phyloP scores from a whole-genome alignment of 2,888 invertebrate genomes.

The Oscheius sp. region DNA sequence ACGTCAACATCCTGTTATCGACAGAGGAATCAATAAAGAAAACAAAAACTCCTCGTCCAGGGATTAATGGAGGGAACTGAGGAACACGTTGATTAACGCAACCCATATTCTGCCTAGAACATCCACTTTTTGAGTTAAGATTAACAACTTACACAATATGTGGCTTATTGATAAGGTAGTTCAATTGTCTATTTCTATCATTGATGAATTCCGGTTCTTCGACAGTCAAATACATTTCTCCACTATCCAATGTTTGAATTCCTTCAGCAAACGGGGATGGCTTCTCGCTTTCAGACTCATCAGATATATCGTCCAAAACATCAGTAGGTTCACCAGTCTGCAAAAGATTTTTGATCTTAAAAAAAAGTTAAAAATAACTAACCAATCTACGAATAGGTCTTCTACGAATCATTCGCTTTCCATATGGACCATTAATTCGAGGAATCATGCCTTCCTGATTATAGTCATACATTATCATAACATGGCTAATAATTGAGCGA shows the following conservation, averaged over 20 bases:
- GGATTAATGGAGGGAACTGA: slow-evolving; percentile 43
- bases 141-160: slow-evolving; percentile 38
- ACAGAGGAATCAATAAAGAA: slow-evolving; percentile 55
- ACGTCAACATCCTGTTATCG: slow-evolving; percentile 52
- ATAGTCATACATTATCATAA: slow-evolving; percentile 56
- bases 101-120: slow-evolving; percentile 33
- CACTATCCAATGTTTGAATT: slow-evolving; percentile 32
- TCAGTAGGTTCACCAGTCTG: slow-evolving; percentile 33
- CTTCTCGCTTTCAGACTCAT: slow-evolving; percentile 48
- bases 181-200: slow-evolving; percentile 49
- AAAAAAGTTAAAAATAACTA: background rate
- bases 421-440: slow-evolving; percentile 47
- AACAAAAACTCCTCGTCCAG: slow-evolving; percentile 42
- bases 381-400: background rate
- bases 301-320: slow-evolving; percentile 50
- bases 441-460: slow-evolving; percentile 50
- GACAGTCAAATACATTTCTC: slow-evolving; percentile 40
- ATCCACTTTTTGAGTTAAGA: background rate
- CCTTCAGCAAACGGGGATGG: slow-evolving; percentile 47
- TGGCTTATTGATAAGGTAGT: slow-evolving; percentile 50
- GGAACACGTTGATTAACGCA: slow-evolving; percentile 51
- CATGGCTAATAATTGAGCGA: slow-evolving; percentile 49
- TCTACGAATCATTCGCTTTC: slow-evolving; percentile 38
- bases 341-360: background rate
- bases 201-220: slow-evolving; percentile 49